phyloP scores from a whole-genome alignment of 2,888 invertebrate species.

The Brenthis ino region DNA sequence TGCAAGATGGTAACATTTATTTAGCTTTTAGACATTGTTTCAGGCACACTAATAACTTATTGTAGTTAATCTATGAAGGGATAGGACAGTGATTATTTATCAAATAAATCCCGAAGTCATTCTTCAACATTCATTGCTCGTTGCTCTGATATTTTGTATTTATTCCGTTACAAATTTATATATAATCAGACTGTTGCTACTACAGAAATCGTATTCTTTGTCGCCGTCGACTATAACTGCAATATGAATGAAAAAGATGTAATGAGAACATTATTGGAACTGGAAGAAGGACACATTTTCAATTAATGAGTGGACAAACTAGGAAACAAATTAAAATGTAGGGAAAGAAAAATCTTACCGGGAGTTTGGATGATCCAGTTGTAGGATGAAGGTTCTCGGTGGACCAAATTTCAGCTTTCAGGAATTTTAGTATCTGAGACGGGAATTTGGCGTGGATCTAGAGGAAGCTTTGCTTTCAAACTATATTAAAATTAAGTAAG shows the following conservation, averaged over 20 bases:
- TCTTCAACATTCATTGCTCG: conserved; percentile 10
- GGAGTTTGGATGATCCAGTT: conserved; percentile 78
- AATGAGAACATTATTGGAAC: conserved; percentile 16
- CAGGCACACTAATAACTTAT: background rate
- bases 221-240: conserved; percentile 2
- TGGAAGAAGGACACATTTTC: conserved; percentile 27
- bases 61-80: background rate
- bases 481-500: conserved; percentile 39
- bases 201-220: conserved; percentile 10
- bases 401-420: conserved; percentile 71
- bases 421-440: conserved; percentile 75
- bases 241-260: background rate
- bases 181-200: background rate
- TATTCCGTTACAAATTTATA: background rate
- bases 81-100: background rate
- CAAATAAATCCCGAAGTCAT: background rate
- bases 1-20: conserved; percentile 73
- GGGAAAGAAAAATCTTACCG: conserved; percentile 77
- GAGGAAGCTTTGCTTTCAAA: conserved; percentile 62
- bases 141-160: conserved; percentile 6
- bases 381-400: conserved; percentile 78
- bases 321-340: conserved; percentile 74
- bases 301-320: conserved; percentile 54
- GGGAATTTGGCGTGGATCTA: conserved; percentile 78
- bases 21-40: background rate